Base-by-base conservation (phyloP, 2,113 vertebrate species). In the Glareola pratincola region DNA sequence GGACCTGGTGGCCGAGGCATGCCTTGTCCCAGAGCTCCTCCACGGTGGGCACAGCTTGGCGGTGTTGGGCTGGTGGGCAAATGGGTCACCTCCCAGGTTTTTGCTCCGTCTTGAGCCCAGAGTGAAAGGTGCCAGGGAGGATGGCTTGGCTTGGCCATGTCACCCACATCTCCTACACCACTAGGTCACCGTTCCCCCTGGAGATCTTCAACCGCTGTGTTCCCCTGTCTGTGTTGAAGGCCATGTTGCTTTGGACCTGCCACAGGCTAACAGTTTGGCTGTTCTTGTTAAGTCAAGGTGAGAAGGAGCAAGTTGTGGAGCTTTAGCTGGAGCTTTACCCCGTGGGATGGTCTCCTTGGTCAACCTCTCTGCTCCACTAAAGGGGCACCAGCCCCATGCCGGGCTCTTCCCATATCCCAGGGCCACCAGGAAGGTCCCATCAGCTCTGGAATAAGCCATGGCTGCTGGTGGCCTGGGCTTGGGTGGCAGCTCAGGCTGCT, bases 91-190 rank as follows among this genome's bases (percentile, higher is more conserved):
- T 64, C 6, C 9, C 10, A 3, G 4, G 8, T 34, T 88, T 78
- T 59, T 10, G 32, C 4, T 63, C 53, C 4, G 0, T 29, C 43
- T 56, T 5, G 24, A 85, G 6, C 18, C 51, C 36, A 10, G 51
- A 56, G 48, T 22, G 34, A 60, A 53, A 0, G 0, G 30, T 54
- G 10, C 1, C 9, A 4, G 12, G 51, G 12, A 36, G 4, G 23
- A 37, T 4, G 12, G 39, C 41, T 64, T 15, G 3, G 30, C 51
- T 68, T 51, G 47, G 19, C 43, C 12, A 1, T 4, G 27, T 48
- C 50, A 27, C 41, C 50, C 26, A 32, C 48, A 23, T 62, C 53
- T 60, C 26, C 62, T 36, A 2, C 24, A 19, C 26, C 27, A 6
- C 10, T 32, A 26, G n/a, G 26, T 47, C 71, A 3, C 63, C 27